A percentile compares a stretch with the other conserved stretches of the same genome.
These are phyloP conservation scores for Microtus pennsylvanicus DNA, from an alignment of 2,113 vertebrate species.

Conservation along the genomic window DNA sequence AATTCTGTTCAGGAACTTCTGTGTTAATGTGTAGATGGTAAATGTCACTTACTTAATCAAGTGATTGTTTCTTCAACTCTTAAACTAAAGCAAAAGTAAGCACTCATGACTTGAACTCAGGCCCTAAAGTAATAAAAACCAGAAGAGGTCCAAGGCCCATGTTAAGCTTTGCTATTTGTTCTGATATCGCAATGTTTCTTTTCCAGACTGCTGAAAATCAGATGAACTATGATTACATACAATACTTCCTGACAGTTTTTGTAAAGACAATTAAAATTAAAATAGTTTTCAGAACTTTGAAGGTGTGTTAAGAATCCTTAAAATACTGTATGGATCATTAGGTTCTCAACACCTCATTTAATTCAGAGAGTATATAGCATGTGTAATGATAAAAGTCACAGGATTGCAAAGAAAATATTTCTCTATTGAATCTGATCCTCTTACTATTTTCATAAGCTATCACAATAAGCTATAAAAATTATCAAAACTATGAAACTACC, in stretches of 20 bases:
- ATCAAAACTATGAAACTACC: neutral
- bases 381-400: neutral
- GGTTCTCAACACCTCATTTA: neutral
- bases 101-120: neutral
- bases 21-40: neutral
- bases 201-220: neutral
- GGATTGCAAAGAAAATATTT: neutral
- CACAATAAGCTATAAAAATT: constrained; percentile 8
- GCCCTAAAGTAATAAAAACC: neutral
- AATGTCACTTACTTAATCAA: constrained; percentile 32
- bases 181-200: neutral
- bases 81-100: neutral
- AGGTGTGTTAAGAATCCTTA: neutral
- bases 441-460: neutral
- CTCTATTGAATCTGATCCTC: neutral
- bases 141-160: neutral
- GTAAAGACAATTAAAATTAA: neutral
- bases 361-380: neutral
- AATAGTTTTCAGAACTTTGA: neutral
- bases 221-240: neutral
- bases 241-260: neutral
- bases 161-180: neutral
- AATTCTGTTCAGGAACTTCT: neutral
- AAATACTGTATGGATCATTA: neutral
- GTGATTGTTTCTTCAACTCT: neutral